These are phyloP conservation scores for Ligdia adustata DNA, from an alignment of 2,888 invertebrate genomes.

Conservation along the genomic window DNA sequence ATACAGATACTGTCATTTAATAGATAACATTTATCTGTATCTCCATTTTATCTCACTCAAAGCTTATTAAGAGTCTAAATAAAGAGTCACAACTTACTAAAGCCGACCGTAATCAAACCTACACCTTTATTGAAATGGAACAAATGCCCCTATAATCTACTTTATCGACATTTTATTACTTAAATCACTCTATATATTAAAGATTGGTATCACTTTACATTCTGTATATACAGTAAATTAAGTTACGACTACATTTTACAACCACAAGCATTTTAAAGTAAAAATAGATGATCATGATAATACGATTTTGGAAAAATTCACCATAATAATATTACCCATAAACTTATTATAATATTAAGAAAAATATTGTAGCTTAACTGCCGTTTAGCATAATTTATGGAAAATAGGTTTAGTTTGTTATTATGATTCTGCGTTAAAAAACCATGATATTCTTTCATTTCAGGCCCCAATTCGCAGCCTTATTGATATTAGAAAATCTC, in stretches of 20 bases:
- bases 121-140: slow-evolving; percentile 33
- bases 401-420: neutral
- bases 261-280: too few species aligned
- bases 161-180: slow-evolving; percentile 45
- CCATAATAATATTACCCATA: too few species aligned
- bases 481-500: too few species aligned
- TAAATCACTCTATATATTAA: slow-evolving; percentile 28
- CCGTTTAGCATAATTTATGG: neutral
- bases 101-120: slow-evolving; percentile 30
- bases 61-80: slow-evolving; percentile 24
- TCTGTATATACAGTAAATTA: slow-evolving; percentile 14
- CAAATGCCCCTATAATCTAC: slow-evolving; percentile 38
- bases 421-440: slow-evolving; percentile 18
- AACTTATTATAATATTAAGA: too few species aligned
- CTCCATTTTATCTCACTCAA: slow-evolving; percentile 7
- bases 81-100: slow-evolving; percentile 20
- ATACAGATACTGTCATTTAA: slow-evolving; percentile 3
- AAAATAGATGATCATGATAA: too few species aligned
- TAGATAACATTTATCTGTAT: slow-evolving; percentile 21
- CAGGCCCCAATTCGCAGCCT: too few species aligned
- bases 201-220: slow-evolving; percentile 18
- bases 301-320: too few species aligned
- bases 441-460: too few species aligned
- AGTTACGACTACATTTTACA: too few species aligned
- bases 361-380: too few species aligned